A percentile compares a stretch with the other conserved stretches of the same genome.
phyloP scores from a whole-genome alignment of 2,113 vertebrate genomes.

The Chlorodrepanis virens region DNA sequence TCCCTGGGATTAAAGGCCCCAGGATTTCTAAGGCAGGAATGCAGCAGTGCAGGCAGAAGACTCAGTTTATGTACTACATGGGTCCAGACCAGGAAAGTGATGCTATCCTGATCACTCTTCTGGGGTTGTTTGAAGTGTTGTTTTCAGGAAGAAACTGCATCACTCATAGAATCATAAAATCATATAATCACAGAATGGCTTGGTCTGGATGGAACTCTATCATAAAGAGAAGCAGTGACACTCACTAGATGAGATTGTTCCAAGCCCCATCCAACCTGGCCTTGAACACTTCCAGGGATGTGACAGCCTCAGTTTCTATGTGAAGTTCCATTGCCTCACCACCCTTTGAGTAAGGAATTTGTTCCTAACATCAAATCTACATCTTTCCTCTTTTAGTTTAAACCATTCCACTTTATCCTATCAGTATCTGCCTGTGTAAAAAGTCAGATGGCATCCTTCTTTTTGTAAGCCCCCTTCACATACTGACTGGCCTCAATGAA shows the following conservation, averaged over 20 bases:
- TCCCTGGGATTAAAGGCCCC: neutral
- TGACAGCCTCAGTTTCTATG: neutral
- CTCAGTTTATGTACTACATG: neutral
- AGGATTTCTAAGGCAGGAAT: neutral
- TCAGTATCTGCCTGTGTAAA: neutral
- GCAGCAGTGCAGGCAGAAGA: neutral
- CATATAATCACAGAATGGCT: neutral
- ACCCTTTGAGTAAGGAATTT: neutral
- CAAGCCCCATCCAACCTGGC: neutral
- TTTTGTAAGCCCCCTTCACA: neutral
- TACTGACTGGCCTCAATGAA: neutral
- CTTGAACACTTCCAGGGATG: neutral
- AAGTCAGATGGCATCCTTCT: accelerated
- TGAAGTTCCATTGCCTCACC: neutral
- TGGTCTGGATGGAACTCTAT: neutral
- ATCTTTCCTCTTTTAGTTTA: neutral
- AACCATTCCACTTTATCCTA: neutral
- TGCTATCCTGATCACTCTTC: neutral
- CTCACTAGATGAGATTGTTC: neutral
- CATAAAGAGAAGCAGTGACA: neutral
- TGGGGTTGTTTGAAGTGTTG: neutral
- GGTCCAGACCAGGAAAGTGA: neutral
- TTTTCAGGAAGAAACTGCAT: neutral
- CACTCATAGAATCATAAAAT: neutral
- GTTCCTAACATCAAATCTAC: neutral